Evolutionary conservation across 2,113 vertebrate genomes (phyloP).

Genomic region (Symphodus melops): DNA sequence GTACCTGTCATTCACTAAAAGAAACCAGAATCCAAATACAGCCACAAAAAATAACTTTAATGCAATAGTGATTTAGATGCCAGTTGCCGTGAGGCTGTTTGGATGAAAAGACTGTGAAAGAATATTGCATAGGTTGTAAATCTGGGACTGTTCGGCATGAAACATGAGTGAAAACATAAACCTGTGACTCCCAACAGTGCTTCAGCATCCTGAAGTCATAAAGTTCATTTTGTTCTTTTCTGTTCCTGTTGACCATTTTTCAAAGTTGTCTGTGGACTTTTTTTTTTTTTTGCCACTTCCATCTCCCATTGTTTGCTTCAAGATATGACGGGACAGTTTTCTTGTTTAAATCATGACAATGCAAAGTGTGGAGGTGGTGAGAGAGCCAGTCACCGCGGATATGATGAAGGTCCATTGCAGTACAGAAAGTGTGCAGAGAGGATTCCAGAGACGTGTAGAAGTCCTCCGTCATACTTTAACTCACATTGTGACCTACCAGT

Average conservation of each 20-base stretch:
- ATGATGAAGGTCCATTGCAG: slow-evolving; percentile 18
- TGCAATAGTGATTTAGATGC: slow-evolving; percentile 66
- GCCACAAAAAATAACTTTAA: slow-evolving; percentile 75
- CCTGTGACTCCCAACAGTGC: slow-evolving; percentile 23
- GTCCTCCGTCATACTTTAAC: slow-evolving; percentile 22
- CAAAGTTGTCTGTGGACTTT: slow-evolving; percentile 12
- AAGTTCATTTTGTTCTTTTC: slow-evolving; percentile 27
- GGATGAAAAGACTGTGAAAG: slow-evolving; percentile 53
- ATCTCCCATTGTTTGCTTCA: slow-evolving; percentile 32
- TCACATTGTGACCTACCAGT: slow-evolving; percentile 32
- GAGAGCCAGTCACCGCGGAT: slow-evolving; percentile 19
- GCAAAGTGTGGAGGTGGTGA: slow-evolving; percentile 28
- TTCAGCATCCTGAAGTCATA: slow-evolving; percentile 28
- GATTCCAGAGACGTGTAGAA: slow-evolving; percentile 31
- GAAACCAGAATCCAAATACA: slow-evolving; percentile 45
- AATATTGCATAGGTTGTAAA: slow-evolving; percentile 80
- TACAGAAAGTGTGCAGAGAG: slow-evolving; percentile 17
- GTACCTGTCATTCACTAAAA: not conserved
- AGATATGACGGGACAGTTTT: slow-evolving; percentile 11
- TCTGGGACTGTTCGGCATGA: slow-evolving; percentile 60
- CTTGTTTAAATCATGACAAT: slow-evolving; percentile 16
- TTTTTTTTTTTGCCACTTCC: not conserved
- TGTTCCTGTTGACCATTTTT: slow-evolving; percentile 23
- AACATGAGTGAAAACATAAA: slow-evolving; percentile 51
- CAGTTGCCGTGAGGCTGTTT: slow-evolving; percentile 50